Evolutionary conservation across 2,797 vertebrate genomes (phyloP).

Genomic region (Alauda arvensis): DNA sequence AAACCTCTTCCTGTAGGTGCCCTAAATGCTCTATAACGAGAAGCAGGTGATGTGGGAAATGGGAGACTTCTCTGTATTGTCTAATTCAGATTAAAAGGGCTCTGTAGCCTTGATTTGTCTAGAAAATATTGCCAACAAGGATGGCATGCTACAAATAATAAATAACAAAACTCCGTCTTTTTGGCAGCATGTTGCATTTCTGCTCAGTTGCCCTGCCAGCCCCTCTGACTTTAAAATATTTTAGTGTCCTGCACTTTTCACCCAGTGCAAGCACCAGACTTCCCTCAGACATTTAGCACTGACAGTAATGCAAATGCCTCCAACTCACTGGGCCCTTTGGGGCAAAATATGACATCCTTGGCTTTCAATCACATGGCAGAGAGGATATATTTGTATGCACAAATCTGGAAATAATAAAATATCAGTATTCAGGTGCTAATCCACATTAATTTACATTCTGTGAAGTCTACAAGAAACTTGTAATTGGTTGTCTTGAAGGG

Average conservation of each 20-base stretch:
- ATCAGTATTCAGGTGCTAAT: slow-evolving; percentile 52
- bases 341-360: slow-evolving; percentile 29
- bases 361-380: slow-evolving; percentile 17
- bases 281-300: slow-evolving; percentile 41
- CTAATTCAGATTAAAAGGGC: background rate
- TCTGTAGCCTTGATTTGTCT: background rate
- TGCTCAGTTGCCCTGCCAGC: slow-evolving; percentile 14
- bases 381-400: slow-evolving; percentile 3
- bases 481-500: slow-evolving; percentile 48
- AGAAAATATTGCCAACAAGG: background rate
- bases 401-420: slow-evolving; percentile 35
- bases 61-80: background rate
- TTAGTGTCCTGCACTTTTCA: slow-evolving; percentile 58
- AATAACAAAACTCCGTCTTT: background rate
- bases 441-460: slow-evolving; percentile 25
- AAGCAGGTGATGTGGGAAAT: background rate
- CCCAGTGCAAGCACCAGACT: slow-evolving; percentile 15
- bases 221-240: slow-evolving; percentile 50
- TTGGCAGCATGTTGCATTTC: slow-evolving; percentile 39
- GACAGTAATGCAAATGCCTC: slow-evolving; percentile 49
- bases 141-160: slow-evolving; percentile 15
- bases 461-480: slow-evolving; percentile 39
- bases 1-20: background rate
- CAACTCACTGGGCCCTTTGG: slow-evolving; percentile 20
- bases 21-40: background rate